Conservation (phyloP, 2,797 vertebrate genomes). For the Sebastes minor region DNA sequence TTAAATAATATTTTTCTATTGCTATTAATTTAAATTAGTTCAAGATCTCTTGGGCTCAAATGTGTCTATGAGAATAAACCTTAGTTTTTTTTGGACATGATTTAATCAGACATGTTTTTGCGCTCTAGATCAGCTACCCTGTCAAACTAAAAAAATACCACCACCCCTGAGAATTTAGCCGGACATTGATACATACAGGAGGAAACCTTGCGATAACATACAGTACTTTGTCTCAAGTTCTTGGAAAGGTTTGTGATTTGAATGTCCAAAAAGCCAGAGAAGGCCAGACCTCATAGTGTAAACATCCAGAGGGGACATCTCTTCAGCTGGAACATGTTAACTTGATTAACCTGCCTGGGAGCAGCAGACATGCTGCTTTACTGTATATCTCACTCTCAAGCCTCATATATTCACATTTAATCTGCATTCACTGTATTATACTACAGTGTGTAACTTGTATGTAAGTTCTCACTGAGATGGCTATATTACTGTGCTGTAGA, state of each 20-base stretch:
- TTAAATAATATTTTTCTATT: neutral
- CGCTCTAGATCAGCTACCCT: neutral
- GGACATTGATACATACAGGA: neutral
- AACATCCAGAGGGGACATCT: neutral
- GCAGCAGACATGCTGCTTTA: neutral
- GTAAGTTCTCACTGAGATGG: neutral
- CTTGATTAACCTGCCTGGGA: neutral
- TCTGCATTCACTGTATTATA: neutral
- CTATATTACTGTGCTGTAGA: neutral
- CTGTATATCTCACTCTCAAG: neutral
- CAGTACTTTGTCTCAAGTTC: neutral
- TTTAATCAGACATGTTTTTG: neutral
- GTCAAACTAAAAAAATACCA: neutral
- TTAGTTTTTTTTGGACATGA: neutral
- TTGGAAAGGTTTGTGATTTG: neutral
- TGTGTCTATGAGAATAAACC: neutral
- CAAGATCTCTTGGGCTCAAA: neutral
- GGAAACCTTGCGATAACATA: neutral
- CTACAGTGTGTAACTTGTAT: neutral
- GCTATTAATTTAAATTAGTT: neutral
- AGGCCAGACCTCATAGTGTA: neutral
- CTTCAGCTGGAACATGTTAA: constrained; percentile 23
- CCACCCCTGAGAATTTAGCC: no score
- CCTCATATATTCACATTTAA: neutral
- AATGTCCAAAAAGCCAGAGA: neutral